Conservation (phyloP, 2,797 vertebrate genomes). For the Trachurus trachurus region DNA sequence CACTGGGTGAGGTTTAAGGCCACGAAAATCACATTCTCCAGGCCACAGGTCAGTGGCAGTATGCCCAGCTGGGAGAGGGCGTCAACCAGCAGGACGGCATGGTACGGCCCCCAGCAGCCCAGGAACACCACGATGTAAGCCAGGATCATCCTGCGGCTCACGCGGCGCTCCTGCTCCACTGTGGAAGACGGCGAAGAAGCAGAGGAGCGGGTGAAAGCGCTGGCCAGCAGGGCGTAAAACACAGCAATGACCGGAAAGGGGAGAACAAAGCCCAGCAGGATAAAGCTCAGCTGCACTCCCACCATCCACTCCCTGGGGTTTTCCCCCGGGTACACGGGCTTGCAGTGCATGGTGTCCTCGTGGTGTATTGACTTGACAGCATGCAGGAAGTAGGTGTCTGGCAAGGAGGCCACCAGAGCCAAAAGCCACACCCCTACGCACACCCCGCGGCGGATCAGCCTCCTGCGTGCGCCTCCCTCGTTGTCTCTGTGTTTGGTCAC, state of each 20-base stretch:
- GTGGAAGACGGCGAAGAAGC: slow-evolving; percentile 78
- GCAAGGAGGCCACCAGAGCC: slow-evolving; percentile 91
- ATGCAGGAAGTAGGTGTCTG: slow-evolving; percentile 94
- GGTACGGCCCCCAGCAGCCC: slow-evolving; percentile 96
- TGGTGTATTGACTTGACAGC: slow-evolving; percentile 84
- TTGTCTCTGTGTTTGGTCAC: slow-evolving; percentile 72
- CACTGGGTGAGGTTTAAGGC: slow-evolving; percentile 95
- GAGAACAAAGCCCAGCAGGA: slow-evolving; percentile 93
- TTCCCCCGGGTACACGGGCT: slow-evolving; percentile 91
- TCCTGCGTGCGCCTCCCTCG: slow-evolving; percentile 79
- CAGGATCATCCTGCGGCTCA: slow-evolving; percentile 93
- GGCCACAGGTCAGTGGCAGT: slow-evolving; percentile 90
- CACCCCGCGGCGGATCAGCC: slow-evolving; percentile 84
- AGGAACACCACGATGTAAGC: slow-evolving; percentile 95
- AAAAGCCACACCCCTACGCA: slow-evolving; percentile 94
- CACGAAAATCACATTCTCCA: slow-evolving; percentile 92
- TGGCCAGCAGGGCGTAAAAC: slow-evolving; percentile 91
- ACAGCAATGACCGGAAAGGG: slow-evolving; percentile 94
- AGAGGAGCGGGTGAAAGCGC: slow-evolving; percentile 82
- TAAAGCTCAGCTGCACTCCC: slow-evolving; percentile 93
- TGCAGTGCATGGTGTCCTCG: slow-evolving; percentile 89
- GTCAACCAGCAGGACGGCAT: slow-evolving; percentile 89
- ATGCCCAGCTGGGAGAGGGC: slow-evolving; percentile 90
- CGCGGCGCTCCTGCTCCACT: slow-evolving; percentile 89
- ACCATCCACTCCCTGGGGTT: slow-evolving; percentile 93